Percentiles rank a stretch among this genome's conserved stretches.
Conservation (phyloP, 2,888 invertebrate genomes). For the Drosophila anomalipes region DNA sequence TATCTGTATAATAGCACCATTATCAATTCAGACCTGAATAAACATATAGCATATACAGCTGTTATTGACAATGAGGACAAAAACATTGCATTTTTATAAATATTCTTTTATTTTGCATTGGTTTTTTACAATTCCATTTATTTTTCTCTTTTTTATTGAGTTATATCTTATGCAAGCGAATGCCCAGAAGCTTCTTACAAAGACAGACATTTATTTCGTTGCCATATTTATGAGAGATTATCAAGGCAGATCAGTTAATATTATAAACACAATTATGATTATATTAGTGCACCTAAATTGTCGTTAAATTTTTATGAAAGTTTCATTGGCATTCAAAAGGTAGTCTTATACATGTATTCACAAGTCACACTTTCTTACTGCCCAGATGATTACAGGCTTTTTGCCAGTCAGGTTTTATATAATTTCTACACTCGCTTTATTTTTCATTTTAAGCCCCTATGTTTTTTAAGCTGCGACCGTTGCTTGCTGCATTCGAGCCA, state of each 20-base stretch:
- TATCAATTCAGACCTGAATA: neutral
- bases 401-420: neutral
- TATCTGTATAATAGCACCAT: neutral
- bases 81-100: neutral
- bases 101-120: neutral
- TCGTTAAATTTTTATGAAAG: neutral
- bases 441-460: conserved; percentile 7
- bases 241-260: too few species aligned
- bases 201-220: neutral
- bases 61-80: too few species aligned
- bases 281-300: neutral
- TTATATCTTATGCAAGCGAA: neutral
- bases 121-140: neutral
- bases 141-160: too few species aligned
- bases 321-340: neutral
- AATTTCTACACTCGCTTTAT: neutral
- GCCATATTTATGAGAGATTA: neutral
- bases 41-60: neutral
- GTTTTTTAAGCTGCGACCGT: conserved; percentile 17
- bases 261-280: neutral
- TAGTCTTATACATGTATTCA: neutral
- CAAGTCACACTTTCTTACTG: neutral
- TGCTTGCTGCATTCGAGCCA: conserved; percentile 63
- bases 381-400: neutral
- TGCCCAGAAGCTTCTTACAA: neutral